Base-by-base conservation (phyloP, 2,888 invertebrate genomes). In the Polydesmus complanatus region DNA sequence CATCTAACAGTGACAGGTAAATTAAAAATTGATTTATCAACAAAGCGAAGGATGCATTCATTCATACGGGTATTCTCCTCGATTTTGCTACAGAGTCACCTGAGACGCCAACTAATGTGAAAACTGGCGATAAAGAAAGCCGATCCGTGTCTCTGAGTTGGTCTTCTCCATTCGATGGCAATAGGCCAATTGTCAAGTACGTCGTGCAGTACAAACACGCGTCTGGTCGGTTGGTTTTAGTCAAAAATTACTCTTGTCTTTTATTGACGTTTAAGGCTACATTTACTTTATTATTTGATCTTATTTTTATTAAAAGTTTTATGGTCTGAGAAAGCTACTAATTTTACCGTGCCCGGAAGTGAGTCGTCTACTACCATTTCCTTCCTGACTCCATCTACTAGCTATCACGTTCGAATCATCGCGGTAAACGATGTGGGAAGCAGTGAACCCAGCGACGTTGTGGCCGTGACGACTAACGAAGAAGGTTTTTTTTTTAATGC, bases 381-480 rank as follows among this genome's bases (percentile, higher is more conserved):
- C 72, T 90, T 88, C 71, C 78, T 93, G 8, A 81, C 86, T 68
- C 93, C 93, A 26, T 90, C 92, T 37, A 93, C 93, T 1, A 89
- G 90, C 0, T 95, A 95, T 72, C 91, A 94, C 71, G 83, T 94
- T 68, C 80, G 92, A 66, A 89, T 95, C 69, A 87, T 92, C 1
- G 93, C 93, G 62, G 90, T 93, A 76, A 95, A 95, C 70, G 89
- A 89, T 74, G 84, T 94, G 64, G 94, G 95, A 59, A 82, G 84
- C n/a, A 93, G 94, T 27, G 87, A 88, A 67, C 88, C 91, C 1
- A 94, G 94, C 0, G 91, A 93, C 70, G 86, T 88, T 1, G 91
- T 94, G 1, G 88, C 88, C 1, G 94, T 95, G 65, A 93, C 93
- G 65, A 96, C 96, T 27, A 91, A 93, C 48, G 95, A 96, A 76